These are phyloP conservation scores for Cricetomys ansorgei DNA, from an alignment of 2,113 vertebrate genomes.

Conservation along the genomic window DNA sequence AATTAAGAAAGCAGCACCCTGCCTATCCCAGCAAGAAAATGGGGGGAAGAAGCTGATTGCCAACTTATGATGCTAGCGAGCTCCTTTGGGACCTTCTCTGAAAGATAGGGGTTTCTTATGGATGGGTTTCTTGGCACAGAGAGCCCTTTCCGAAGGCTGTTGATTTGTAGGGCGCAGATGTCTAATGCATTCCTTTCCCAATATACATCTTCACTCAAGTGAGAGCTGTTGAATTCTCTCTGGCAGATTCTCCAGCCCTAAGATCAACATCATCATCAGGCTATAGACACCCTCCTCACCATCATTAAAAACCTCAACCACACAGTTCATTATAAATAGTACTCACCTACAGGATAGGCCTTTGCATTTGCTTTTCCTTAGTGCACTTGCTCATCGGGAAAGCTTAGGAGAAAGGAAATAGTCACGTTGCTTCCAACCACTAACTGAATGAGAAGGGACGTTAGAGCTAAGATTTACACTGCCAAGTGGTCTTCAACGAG, in stretches of 20 bases:
- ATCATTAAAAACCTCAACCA: background rate
- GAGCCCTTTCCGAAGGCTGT: constrained; percentile 48
- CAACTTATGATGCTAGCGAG: constrained; percentile 7
- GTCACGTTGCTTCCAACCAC: background rate
- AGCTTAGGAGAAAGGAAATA: background rate
- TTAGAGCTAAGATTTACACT: background rate
- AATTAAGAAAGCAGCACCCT: background rate
- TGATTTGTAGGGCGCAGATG: constrained; percentile 53
- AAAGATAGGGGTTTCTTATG: constrained; percentile 55
- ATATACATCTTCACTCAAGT: constrained; percentile 47
- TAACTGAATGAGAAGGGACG: background rate
- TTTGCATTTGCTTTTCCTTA: background rate
- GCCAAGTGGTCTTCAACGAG: background rate
- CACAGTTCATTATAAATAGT: constrained; percentile 43
- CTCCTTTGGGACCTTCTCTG: constrained; percentile 39
- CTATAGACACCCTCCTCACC: background rate
- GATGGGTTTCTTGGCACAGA: constrained; percentile 67
- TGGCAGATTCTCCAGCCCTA: constrained; percentile 4
- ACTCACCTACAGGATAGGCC: background rate
- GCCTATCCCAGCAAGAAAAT: background rate
- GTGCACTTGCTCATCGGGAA: background rate
- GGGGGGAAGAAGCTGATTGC: background rate
- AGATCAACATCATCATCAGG: background rate
- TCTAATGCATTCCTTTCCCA: constrained; percentile 64
- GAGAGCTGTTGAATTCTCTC: constrained; percentile 61